These are phyloP conservation scores for Hyppa rectilinea DNA, from an alignment of 2,888 invertebrate genomes.

Conservation along the genomic window DNA sequence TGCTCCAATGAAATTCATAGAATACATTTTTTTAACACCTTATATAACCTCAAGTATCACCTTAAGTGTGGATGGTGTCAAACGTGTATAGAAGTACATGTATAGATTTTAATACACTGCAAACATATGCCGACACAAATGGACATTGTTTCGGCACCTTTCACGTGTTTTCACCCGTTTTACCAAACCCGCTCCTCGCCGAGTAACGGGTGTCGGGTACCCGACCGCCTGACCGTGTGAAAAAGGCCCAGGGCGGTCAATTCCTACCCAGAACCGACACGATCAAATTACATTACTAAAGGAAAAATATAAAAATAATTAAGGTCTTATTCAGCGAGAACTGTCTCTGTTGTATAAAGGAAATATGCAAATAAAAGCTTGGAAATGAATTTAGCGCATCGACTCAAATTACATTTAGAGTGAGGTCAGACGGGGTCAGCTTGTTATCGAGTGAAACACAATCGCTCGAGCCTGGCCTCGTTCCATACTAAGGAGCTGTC, in stretches of 20 bases:
- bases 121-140: background rate
- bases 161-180: slow-evolving; percentile 9
- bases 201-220: background rate
- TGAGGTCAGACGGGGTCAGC: slow-evolving; percentile 72
- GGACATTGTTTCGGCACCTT: background rate
- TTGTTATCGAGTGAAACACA: slow-evolving; percentile 79
- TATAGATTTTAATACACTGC: background rate
- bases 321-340: slow-evolving; percentile 37
- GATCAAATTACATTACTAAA: slow-evolving; percentile 35
- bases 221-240: slow-evolving; percentile 5
- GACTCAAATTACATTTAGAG: slow-evolving; percentile 73
- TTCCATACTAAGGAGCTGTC: slow-evolving; percentile 71
- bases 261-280: background rate
- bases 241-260: slow-evolving; percentile 12
- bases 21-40: too few species aligned
- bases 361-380: slow-evolving; percentile 70
- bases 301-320: slow-evolving; percentile 43
- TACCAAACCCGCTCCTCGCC: background rate
- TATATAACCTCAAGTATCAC: too few species aligned
- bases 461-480: slow-evolving; percentile 71
- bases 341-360: slow-evolving; percentile 55
- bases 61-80: background rate
- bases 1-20: too few species aligned
- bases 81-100: background rate
- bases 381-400: slow-evolving; percentile 74